A percentile compares a stretch with the other conserved stretches of the same genome.
Conservation (phyloP, 2,888 invertebrate species). For the Dione vanillae region DNA sequence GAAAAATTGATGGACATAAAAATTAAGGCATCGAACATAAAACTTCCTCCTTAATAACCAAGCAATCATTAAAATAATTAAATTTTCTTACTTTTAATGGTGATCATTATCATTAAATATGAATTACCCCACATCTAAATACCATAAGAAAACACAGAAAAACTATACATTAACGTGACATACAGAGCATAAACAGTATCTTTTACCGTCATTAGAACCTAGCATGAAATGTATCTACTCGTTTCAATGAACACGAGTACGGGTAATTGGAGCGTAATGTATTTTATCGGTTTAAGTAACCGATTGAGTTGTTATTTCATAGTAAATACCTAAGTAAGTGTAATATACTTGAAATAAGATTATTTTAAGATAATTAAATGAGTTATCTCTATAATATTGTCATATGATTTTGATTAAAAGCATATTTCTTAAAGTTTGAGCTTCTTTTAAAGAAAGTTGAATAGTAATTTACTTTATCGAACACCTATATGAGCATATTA, state of each 20-base stretch:
- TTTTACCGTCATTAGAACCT: constrained; percentile 42
- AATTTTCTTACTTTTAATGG: neutral
- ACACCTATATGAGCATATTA: too few relatives aligned
- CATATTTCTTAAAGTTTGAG: neutral
- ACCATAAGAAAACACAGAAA: constrained; percentile 24
- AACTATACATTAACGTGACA: constrained; percentile 32
- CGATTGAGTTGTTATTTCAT: constrained; percentile 47
- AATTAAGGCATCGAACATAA: too few relatives aligned
- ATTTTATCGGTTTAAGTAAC: constrained; percentile 54
- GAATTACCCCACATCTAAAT: constrained; percentile 13
- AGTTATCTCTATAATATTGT: too few relatives aligned
- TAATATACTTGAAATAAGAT: constrained; percentile 30
- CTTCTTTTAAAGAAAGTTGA: neutral
- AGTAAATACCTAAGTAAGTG: constrained; percentile 34
- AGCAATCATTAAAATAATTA: too few relatives aligned
- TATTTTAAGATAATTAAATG: constrained; percentile 13
- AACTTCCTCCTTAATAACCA: too few relatives aligned
- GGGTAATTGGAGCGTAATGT: constrained; percentile 71
- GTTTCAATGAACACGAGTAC: constrained; percentile 63
- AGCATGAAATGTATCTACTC: constrained; percentile 53
- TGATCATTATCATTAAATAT: constrained; percentile 13
- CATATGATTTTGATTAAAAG: too few relatives aligned
- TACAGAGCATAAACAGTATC: constrained; percentile 41
- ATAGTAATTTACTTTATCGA: neutral
- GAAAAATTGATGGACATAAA: too few relatives aligned